Evolutionary conservation across 2,113 vertebrate species (phyloP).

Genomic region (Istiophorus platypterus): DNA sequence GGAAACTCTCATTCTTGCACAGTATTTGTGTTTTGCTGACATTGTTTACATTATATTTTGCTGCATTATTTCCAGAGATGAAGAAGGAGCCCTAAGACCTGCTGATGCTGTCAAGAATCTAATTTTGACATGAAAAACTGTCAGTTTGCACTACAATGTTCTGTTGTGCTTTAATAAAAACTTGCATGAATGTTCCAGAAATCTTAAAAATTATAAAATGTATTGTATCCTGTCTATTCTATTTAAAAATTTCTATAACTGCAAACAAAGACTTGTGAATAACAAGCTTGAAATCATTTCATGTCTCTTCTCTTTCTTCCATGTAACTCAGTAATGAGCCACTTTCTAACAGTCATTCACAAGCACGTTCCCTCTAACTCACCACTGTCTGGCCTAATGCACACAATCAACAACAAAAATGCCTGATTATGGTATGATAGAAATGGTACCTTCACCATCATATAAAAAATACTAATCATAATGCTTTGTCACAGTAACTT

Average conservation of each 20-base stretch:
- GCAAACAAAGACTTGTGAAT: constrained; percentile 60
- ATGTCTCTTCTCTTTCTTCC: constrained; percentile 76
- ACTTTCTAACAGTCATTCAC: constrained; percentile 64
- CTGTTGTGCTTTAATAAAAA: constrained; percentile 56
- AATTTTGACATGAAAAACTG: constrained; percentile 57
- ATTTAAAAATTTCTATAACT: constrained; percentile 44
- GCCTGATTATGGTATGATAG: not conserved
- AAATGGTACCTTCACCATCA: not conserved
- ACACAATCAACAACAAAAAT: not conserved
- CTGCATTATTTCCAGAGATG: constrained; percentile 85
- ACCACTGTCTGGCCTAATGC: constrained; percentile 4
- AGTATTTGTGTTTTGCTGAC: constrained; percentile 30
- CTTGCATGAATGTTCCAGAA: constrained; percentile 59
- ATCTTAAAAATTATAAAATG: constrained; percentile 32
- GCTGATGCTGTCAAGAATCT: constrained; percentile 74
- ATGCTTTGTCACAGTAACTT: not conserved
- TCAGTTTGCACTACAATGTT: constrained; percentile 37
- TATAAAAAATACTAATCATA: constrained; percentile 19
- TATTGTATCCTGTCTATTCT: constrained; percentile 61
- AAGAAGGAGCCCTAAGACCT: constrained; percentile 75
- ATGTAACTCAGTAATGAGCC: constrained; percentile 50
- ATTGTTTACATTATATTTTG: constrained; percentile 71
- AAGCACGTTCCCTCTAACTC: constrained; percentile 57
- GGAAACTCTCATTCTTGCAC: not conserved
- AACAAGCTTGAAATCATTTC: constrained; percentile 69